Evolutionary conservation across 2,113 vertebrate species (phyloP), one percentile per base, ranked within the genome.

Genomic region (Nibea coibor): DNA sequence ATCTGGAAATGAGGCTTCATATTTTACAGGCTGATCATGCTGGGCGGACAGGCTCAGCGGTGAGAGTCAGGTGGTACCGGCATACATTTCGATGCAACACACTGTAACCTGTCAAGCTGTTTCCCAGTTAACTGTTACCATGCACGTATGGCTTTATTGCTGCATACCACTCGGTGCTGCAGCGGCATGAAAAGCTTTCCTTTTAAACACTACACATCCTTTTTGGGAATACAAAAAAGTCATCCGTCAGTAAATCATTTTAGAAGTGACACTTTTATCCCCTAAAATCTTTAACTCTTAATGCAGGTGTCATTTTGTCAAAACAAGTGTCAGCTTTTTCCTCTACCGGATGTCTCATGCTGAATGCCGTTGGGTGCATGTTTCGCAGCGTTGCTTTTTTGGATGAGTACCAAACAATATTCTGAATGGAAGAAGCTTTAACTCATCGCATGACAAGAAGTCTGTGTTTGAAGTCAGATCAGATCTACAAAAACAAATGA

Each of bases 111-210:
- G 78, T 80, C 74, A 73, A 83, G 45, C 64, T 67, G 35, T 85
- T 86, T 85, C 83, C 53, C 72, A 71, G 31, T 66, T 57, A 77
- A 85, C 43, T 61, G 73, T 77, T 84, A 80, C 70, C 82, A 76
- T 50, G 22, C 77, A 85, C 86, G 89, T 61, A 56, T 83, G 83
- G 83, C 63, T 84, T 87, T 65, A 85, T 75, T 75, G 72, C 72
- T 74, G 45, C 10, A 0, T 76, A 77, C 24, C 58, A 65, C 35
- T 86, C 35, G 20, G 59, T 17, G 20, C 63, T 35, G 24, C 51
- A 68, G 24, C 73, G 59, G 75, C 57, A 58, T 15, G 50, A 56
- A 31, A 22, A 70, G 50, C 43, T 66, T 39, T 78, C 24, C 47
- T 53, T 1, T n/a, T 54, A 45, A 3, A 70, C 47, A 43, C 19